Evolutionary conservation across 2,888 invertebrate species (phyloP), one percentile per base, ranked within the genome.

Genomic region (Melanostoma mellinum): DNA sequence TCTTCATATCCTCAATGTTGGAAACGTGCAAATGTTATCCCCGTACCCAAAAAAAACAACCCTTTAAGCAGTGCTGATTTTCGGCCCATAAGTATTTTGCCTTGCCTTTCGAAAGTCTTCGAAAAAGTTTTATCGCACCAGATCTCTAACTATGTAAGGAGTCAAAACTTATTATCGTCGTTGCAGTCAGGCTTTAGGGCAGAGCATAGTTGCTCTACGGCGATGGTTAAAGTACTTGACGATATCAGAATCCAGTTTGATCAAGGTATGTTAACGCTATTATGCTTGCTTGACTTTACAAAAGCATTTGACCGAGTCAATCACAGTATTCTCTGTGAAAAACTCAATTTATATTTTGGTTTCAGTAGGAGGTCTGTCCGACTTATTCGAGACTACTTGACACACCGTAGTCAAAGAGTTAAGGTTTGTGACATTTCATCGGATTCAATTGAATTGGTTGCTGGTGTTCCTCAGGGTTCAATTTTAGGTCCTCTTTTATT

Each of bases 311-410:
- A 46, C 20, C 46, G 46, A 10, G 46, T 46, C 4, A 46, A 46
- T 46, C 46, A 46, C 20, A 20, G 46, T 46, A 46, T 46, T 46
- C 46, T 46, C n/a, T 46, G 46, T 46, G 20, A 46, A 46, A 46
- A 46, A n/a, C 46, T 46, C 20, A 46, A 10, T 46, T 46, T 46
- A 60, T 60, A 58, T 9, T 33, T 58, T 44, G 58, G 58, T 5
- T 58, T 58, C 20, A 44, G 58, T 44, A 9, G 46, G 20, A 46
- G 46, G 20, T 46, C 46, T n/a, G 46, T 46, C n/a, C 46, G 3
- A 4, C 44, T 58, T 2, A 42, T 58, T 8, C 3, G 3, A 4
- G 30, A 44, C 42, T 58, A 58, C 40, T 33, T 42, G 20, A 9
- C 4, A 9, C 42, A 44, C 30, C 30, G 58, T 3, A 40, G 3